Percentiles rank a stretch among this genome's conserved stretches.
phyloP scores from a whole-genome alignment of 37 sponge, comb jelly and placozoan species.

The Oopsacas minuta region DNA sequence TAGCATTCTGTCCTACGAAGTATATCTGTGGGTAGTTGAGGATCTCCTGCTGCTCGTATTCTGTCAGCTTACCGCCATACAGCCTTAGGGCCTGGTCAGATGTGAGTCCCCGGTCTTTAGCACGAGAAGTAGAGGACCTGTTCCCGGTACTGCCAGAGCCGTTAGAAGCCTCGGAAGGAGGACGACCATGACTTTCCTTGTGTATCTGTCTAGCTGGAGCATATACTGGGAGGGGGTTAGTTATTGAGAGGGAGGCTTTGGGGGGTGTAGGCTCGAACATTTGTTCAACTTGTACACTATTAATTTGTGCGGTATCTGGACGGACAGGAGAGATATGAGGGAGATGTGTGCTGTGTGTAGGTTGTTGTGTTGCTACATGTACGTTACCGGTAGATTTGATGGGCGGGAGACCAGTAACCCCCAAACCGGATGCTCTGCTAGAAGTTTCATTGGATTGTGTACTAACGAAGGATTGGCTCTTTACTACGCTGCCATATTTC shows the following conservation, averaged over 20 bases:
- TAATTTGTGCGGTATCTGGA: not conserved
- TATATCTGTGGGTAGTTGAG: slow-evolving; percentile 62
- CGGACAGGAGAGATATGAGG: not conserved
- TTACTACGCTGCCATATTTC: not conserved
- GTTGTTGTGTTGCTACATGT: not conserved
- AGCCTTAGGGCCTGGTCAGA: slow-evolving; percentile 39
- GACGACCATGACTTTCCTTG: not conserved
- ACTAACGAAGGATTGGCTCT: not conserved
- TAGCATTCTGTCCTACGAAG: slow-evolving; percentile 85
- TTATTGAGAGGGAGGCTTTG: not conserved
- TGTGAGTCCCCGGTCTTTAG: slow-evolving; percentile 10
- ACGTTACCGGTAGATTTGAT: not conserved
- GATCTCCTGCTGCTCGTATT: slow-evolving; percentile 90
- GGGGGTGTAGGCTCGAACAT: not conserved
- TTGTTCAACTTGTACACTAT: not conserved
- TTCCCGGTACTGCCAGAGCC: slow-evolving; percentile 24
- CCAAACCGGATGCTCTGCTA: not conserved
- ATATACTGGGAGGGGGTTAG: not conserved
- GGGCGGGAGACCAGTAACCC: not conserved
- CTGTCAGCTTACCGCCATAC: slow-evolving; percentile 78
- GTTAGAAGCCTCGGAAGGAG: not conserved
- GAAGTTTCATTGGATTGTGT: not conserved
- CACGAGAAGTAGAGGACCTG: not conserved
- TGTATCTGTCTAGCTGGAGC: not conserved
- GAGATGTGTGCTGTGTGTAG: not conserved